phyloP scores from a whole-genome alignment of 2,888 invertebrate genomes.

The Synanthedon formicaeformis region DNA sequence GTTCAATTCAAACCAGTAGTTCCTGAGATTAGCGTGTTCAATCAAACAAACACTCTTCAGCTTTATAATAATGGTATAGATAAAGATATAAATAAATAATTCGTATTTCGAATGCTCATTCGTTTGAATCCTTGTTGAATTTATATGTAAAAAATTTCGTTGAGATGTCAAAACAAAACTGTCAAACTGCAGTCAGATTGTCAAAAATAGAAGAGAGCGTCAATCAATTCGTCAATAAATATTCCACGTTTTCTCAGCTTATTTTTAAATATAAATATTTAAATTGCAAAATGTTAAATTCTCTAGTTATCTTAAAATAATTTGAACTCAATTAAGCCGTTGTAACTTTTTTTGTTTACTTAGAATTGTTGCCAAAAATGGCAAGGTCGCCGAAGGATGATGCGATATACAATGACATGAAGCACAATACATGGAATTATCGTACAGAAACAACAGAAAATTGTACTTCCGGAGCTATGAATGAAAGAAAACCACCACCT shows the following conservation, averaged over 20 bases:
- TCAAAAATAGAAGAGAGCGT: constrained; percentile 23
- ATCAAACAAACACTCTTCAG: too few species aligned
- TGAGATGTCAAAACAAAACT: too few species aligned
- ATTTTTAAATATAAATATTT: constrained; percentile 23
- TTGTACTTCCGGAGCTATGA: constrained; percentile 40
- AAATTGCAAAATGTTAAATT: constrained; percentile 47
- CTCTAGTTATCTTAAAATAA: constrained; percentile 27
- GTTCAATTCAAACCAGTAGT: too few species aligned
- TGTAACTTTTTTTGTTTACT: constrained; percentile 12
- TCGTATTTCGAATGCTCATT: too few species aligned
- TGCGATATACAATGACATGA: constrained; percentile 54
- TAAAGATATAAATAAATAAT: too few species aligned
- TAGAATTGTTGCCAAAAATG: constrained; percentile 52
- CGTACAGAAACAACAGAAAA: constrained; percentile 47
- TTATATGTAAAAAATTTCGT: too few species aligned
- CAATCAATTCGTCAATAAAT: constrained; percentile 54
- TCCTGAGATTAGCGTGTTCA: too few species aligned
- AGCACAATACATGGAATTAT: constrained; percentile 62
- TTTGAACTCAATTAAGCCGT: constrained; percentile 16
- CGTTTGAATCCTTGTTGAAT: too few species aligned
- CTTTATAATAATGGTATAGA: too few species aligned
- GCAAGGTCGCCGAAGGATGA: constrained; percentile 67
- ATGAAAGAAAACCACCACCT: constrained; percentile 41
- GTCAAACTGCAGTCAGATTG: neutral
- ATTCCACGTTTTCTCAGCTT: constrained; percentile 42